phyloP scores from a whole-genome alignment of 2,113 vertebrate species.

The Crypturellus undulatus region DNA sequence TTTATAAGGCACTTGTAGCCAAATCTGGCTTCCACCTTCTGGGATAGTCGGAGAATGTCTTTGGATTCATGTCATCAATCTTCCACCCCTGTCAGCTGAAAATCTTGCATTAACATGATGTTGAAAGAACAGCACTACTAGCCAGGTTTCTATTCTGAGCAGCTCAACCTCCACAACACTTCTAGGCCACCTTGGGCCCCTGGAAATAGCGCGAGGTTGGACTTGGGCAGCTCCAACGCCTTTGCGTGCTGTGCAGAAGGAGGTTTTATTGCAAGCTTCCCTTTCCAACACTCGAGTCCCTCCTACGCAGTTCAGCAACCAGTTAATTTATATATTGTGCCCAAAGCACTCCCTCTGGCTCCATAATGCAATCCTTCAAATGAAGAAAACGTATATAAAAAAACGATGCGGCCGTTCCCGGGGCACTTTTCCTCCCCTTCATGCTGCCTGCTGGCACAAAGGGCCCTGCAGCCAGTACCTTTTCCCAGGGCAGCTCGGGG shows the following conservation, averaged over 20 bases:
- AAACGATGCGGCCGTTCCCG: slow-evolving; percentile 1
- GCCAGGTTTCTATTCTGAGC: slow-evolving; percentile 31
- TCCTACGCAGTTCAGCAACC: slow-evolving; percentile 42
- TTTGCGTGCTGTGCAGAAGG: background rate
- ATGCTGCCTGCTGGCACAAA: slow-evolving; percentile 42
- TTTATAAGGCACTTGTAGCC: background rate
- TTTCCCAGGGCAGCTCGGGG: slow-evolving; percentile 20
- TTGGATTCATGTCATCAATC: background rate
- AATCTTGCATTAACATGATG: background rate
- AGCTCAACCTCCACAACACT: slow-evolving; percentile 19
- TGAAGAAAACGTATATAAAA: slow-evolving; percentile 57
- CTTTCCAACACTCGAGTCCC: slow-evolving; percentile 44
- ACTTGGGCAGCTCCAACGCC: background rate
- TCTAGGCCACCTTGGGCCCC: slow-evolving; percentile 36
- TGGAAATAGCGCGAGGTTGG: slow-evolving; percentile 12
- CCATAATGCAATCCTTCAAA: slow-evolving; percentile 45
- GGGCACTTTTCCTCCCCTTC: background rate
- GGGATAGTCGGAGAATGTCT: background rate
- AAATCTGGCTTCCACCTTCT: background rate
- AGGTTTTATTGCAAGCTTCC: slow-evolving; percentile 46
- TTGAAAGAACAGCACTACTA: background rate
- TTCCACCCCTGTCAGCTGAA: slow-evolving; percentile 46
- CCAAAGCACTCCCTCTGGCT: slow-evolving; percentile 48
- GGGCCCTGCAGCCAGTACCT: background rate
- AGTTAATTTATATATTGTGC: slow-evolving; percentile 56